These are phyloP conservation scores for Hymenopus coronatus DNA, from an alignment of 2,888 invertebrate species.

Conservation along the genomic window DNA sequence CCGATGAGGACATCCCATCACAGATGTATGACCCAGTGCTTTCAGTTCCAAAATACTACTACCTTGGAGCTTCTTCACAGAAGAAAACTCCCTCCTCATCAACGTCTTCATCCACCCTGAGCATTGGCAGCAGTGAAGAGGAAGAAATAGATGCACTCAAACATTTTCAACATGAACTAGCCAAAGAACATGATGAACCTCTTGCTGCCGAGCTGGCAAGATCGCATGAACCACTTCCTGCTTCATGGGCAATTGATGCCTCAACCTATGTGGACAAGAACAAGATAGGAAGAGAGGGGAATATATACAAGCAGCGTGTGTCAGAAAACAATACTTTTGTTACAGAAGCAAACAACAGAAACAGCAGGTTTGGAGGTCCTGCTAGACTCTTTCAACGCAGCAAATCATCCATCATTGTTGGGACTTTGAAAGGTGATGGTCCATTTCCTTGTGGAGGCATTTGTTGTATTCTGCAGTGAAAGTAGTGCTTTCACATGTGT, in stretches of 20 bases:
- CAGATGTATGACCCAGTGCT: conserved; percentile 30
- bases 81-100: not conserved
- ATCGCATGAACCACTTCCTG: conserved; percentile 19
- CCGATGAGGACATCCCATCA: not conserved
- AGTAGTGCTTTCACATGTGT: not conserved
- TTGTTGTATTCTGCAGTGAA: conserved; percentile 33
- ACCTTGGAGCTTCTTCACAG: conserved; percentile 18
- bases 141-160: conserved; percentile 24
- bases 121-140: not conserved
- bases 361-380: not conserved
- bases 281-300: not conserved
- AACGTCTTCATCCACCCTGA: not conserved
- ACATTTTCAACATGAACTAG: conserved; percentile 22
- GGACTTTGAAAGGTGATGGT: conserved; percentile 27
- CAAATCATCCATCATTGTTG: conserved; percentile 22
- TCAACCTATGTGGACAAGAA: not conserved
- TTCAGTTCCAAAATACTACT: conserved; percentile 34
- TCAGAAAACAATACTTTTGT: not conserved
- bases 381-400: not conserved
- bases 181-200: not conserved
- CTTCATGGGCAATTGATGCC: conserved; percentile 7
- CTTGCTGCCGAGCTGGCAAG: conserved; percentile 20
- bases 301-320: too few species aligned
- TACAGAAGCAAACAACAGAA: conserved; percentile 4
- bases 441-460: conserved; percentile 33